phyloP scores from a whole-genome alignment of 1,140 invertebrate species.

The Steinernema feltiae region DNA sequence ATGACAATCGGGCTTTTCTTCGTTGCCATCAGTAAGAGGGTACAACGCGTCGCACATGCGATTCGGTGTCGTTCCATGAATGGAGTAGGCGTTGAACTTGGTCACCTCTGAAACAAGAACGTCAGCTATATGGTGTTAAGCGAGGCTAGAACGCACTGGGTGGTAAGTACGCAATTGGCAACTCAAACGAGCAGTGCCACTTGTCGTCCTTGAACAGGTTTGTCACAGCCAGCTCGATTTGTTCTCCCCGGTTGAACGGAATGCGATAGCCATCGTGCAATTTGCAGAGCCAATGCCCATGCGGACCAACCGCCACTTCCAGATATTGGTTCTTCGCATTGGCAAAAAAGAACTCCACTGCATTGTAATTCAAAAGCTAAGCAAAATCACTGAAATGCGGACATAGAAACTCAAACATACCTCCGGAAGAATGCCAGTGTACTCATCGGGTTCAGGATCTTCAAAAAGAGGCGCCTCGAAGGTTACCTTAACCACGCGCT shows the following conservation, averaged over 20 bases:
- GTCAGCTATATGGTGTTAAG: background rate
- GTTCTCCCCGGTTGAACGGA: constrained; percentile 50
- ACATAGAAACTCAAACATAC: constrained; percentile 27
- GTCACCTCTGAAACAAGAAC: constrained; percentile 52
- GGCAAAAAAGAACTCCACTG: constrained; percentile 55
- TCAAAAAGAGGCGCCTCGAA: constrained; percentile 54
- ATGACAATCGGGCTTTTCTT: background rate
- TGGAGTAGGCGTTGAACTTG: constrained; percentile 65
- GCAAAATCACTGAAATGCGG: constrained; percentile 9
- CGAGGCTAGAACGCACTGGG: constrained; percentile 36
- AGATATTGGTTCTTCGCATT: constrained; percentile 53
- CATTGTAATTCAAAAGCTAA: constrained; percentile 55
- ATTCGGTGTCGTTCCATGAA: constrained; percentile 61
- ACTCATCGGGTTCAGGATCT: constrained; percentile 53
- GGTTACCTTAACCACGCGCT: constrained; percentile 44
- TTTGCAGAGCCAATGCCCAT: constrained; percentile 56
- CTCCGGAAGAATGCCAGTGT: constrained; percentile 42
- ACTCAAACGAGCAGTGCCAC: constrained; percentile 54
- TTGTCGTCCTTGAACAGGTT: constrained; percentile 45
- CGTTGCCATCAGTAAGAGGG: constrained; percentile 58
- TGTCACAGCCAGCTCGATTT: constrained; percentile 48
- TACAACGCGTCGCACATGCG: constrained; percentile 62
- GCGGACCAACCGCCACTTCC: constrained; percentile 52
- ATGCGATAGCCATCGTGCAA: constrained; percentile 48
- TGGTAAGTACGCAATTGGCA: constrained; percentile 56